phyloP scores from a whole-genome alignment of 2,888 invertebrate genomes.

The Cosmia pyralina region DNA sequence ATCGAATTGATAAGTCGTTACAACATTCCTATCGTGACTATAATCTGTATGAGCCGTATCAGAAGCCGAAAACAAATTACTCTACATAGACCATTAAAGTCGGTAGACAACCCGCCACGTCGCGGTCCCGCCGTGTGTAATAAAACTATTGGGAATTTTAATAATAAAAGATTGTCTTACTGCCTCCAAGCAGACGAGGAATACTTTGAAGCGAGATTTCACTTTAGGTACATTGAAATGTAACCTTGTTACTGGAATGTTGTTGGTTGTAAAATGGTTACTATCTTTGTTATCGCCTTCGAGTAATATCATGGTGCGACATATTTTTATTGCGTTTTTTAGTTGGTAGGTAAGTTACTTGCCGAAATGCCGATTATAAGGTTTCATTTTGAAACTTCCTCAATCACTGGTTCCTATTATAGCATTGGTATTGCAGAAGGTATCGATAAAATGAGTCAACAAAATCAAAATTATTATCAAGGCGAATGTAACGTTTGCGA shows the following conservation, averaged over 20 bases:
- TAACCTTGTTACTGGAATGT: slow-evolving; percentile 49
- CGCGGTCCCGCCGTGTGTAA: slow-evolving; percentile 59
- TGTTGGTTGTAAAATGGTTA: slow-evolving; percentile 38
- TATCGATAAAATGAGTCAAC: background rate
- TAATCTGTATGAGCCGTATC: slow-evolving; percentile 75
- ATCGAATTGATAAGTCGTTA: slow-evolving; percentile 82
- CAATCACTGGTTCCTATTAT: background rate
- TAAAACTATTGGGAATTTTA: slow-evolving; percentile 72
- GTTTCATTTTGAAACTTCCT: background rate
- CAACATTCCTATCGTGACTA: slow-evolving; percentile 80
- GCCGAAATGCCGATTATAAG: background rate
- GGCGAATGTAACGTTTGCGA: background rate
- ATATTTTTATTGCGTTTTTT: slow-evolving; percentile 7
- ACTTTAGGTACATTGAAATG: slow-evolving; percentile 44
- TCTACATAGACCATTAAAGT: slow-evolving; percentile 71
- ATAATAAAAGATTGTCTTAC: slow-evolving; percentile 65
- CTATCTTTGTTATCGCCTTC: slow-evolving; percentile 29
- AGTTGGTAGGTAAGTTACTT: background rate
- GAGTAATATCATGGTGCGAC: background rate
- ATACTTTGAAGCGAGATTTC: slow-evolving; percentile 59
- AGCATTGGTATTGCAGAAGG: background rate
- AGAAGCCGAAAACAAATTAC: slow-evolving; percentile 83
- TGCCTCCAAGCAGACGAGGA: slow-evolving; percentile 46
- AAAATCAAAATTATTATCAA: background rate
- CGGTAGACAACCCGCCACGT: slow-evolving; percentile 66